These are phyloP conservation scores for Pterocles orientalis DNA, from an alignment of 2,113 vertebrate species.

Conservation along the genomic window DNA sequence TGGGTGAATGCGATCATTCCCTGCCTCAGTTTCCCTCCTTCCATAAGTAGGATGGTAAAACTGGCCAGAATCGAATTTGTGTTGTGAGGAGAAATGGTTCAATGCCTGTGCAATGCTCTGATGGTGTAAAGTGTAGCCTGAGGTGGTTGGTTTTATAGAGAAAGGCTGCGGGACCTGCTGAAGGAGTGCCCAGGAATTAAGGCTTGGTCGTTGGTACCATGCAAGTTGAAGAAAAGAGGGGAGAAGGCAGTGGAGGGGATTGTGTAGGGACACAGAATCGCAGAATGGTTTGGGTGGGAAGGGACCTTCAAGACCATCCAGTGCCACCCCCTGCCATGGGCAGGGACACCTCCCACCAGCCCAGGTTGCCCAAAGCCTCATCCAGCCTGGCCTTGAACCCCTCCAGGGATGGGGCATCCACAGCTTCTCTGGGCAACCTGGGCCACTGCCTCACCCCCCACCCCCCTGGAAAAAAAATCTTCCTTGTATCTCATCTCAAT, in stretches of 20 bases:
- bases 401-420: too few relatives aligned
- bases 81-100: neutral
- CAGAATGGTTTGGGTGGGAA: too few relatives aligned
- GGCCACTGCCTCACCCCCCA: too few relatives aligned
- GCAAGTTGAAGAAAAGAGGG: neutral
- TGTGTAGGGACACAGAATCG: neutral
- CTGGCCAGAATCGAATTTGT: neutral
- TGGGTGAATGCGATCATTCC: neutral
- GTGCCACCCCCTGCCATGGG: too few relatives aligned
- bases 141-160: fast-evolving
- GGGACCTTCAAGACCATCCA: too few relatives aligned
- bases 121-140: neutral
- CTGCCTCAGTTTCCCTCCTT: conserved; percentile 32
- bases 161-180: neutral
- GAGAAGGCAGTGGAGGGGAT: neutral
- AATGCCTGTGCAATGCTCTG: neutral
- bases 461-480: too few relatives aligned
- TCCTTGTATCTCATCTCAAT: too few relatives aligned
- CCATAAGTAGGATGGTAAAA: neutral
- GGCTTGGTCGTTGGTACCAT: neutral
- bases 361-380: too few relatives aligned
- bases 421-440: too few relatives aligned
- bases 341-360: too few relatives aligned
- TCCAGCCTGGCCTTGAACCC: too few relatives aligned
- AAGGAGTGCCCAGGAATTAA: neutral